These are phyloP conservation scores for Pipa parva DNA, from an alignment of 2,113 vertebrate species.

Conservation along the genomic window DNA sequence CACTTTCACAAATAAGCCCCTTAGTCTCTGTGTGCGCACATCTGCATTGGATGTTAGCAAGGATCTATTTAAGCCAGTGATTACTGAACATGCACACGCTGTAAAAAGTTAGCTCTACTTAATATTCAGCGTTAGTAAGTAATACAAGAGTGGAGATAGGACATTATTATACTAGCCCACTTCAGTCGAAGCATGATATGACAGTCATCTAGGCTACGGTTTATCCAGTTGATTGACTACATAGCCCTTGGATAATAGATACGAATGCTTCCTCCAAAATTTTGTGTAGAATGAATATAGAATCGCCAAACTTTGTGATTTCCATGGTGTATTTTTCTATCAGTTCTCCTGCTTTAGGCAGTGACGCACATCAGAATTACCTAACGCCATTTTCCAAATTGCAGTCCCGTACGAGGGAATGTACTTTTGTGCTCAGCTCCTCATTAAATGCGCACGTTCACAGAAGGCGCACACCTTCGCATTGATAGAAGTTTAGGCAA, in stretches of 20 bases:
- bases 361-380: constrained; percentile 30
- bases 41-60: too few relatives aligned
- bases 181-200: background rate
- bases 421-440: constrained; percentile 18
- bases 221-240: constrained; percentile 14
- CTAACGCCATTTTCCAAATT: constrained; percentile 41
- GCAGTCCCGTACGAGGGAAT: constrained; percentile 24
- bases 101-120: too few relatives aligned
- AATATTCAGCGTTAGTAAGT: background rate
- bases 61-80: too few relatives aligned
- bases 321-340: constrained; percentile 35
- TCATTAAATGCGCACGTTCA: constrained; percentile 54
- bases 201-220: background rate
- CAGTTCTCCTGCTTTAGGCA: constrained; percentile 27
- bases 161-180: background rate
- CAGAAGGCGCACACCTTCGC: constrained; percentile 52
- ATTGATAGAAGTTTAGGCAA: constrained; percentile 63
- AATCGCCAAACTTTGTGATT: constrained; percentile 37
- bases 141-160: background rate
- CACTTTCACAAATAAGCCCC: too few relatives aligned
- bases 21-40: too few relatives aligned
- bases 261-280: background rate
- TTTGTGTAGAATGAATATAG: constrained; percentile 9
- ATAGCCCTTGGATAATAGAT: constrained; percentile 28
- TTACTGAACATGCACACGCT: too few relatives aligned